phyloP scores from a whole-genome alignment of 1,140 invertebrate genomes.

The Bombus consobrinus region DNA sequence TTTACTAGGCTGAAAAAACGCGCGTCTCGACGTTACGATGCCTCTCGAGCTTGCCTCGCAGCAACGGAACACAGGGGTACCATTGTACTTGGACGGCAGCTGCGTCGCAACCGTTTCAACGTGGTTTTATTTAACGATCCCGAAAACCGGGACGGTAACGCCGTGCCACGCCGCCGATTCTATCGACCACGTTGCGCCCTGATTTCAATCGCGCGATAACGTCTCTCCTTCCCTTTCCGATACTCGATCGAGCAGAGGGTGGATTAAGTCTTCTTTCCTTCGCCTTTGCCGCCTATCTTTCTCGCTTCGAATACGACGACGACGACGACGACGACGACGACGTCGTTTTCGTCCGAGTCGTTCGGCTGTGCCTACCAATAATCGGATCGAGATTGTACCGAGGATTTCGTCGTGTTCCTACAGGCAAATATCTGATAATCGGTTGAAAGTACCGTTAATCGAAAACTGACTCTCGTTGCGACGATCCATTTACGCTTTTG shows the following conservation, averaged over 20 bases:
- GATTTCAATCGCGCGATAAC: neutral
- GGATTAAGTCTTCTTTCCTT: neutral
- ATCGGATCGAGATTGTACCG: conserved; percentile 23
- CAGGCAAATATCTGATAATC: conserved; percentile 79
- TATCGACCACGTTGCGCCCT: neutral
- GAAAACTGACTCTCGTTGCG: conserved; percentile 76
- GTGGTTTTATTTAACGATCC: conserved; percentile 39
- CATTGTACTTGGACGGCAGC: conserved; percentile 63
- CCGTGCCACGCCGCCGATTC: too few relatives aligned
- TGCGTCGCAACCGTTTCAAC: conserved; percentile 49
- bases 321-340: too few relatives aligned
- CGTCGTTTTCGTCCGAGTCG: too few relatives aligned
- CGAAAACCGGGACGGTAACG: neutral
- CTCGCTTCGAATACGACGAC: neutral
- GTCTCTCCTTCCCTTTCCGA: neutral
- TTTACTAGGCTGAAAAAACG: conserved; percentile 51
- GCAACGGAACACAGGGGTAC: conserved; percentile 61
- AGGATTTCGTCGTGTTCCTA: conserved; percentile 76
- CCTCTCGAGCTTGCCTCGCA: conserved; percentile 48
- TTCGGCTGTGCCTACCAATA: too few relatives aligned
- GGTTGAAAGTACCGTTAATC: conserved; percentile 78
- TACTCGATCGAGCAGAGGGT: neutral
- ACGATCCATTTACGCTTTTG: conserved; percentile 67
- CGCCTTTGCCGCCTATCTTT: neutral
- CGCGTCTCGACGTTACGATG: conserved; percentile 49